Percentiles rank a stretch among this genome's conserved stretches.
phyloP scores from a whole-genome alignment of 2,797 vertebrate genomes.

The Dipus sagitta region DNA sequence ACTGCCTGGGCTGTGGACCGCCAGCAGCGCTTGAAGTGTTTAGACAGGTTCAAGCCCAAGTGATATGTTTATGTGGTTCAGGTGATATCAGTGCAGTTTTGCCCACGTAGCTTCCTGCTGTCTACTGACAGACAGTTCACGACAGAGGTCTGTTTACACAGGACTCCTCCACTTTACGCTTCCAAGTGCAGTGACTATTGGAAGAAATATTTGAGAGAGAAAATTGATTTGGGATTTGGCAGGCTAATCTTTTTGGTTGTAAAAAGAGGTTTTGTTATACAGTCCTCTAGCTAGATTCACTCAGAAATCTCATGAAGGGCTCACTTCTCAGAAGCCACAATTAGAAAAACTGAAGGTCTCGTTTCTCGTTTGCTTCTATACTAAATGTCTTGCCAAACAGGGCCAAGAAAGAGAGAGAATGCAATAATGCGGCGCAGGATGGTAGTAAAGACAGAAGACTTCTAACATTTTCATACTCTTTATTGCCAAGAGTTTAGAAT shows the following conservation, averaged over 20 bases:
- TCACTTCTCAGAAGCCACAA: background rate
- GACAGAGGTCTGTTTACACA: slow-evolving; percentile 30
- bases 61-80: slow-evolving; percentile 4
- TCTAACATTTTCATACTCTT: slow-evolving; percentile 85
- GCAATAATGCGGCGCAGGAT: rapidly evolving
- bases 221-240: background rate
- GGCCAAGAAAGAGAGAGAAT: background rate
- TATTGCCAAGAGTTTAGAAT: slow-evolving; percentile 91
- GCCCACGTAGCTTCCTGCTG: slow-evolving; percentile 55
- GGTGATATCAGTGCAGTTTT: background rate
- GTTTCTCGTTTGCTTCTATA: background rate
- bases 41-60: slow-evolving; percentile 49
- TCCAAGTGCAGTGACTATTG: slow-evolving; percentile 2
- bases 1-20: background rate
- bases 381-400: background rate
- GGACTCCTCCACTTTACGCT: background rate
- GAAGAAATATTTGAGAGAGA: background rate
- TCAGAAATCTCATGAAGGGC: background rate
- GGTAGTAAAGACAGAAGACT: slow-evolving; percentile 62
- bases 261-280: background rate
- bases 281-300: background rate
- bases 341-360: background rate
- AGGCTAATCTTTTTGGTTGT: background rate
- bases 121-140: slow-evolving; percentile 31
- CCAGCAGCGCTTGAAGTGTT: background rate